phyloP scores from a whole-genome alignment of 2,113 vertebrate genomes.

The Pseudolaguvia tuberculata region DNA sequence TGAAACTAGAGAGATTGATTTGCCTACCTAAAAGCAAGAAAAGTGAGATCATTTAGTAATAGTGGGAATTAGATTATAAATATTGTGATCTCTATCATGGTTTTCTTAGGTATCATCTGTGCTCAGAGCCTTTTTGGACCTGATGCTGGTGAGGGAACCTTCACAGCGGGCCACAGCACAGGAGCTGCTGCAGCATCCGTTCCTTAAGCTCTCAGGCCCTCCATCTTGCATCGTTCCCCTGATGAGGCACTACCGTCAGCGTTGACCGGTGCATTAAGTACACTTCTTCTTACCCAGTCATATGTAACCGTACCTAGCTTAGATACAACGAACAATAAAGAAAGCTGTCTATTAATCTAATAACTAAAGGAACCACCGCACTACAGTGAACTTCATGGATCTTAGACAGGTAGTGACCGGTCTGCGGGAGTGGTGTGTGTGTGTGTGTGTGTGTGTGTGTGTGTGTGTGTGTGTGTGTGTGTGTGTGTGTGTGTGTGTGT shows the following conservation, averaged over 20 bases:
- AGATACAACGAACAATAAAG: conserved; percentile 42
- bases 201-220: conserved; percentile 89
- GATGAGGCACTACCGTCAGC: conserved; percentile 95
- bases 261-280: conserved; percentile 70
- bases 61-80: too few relatives aligned
- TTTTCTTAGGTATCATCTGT: conserved; percentile 79
- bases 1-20: not conserved
- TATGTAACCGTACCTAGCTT: conserved; percentile 64
- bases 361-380: conserved; percentile 39
- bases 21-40: not conserved
- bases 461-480: conserved; percentile 49
- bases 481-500: conserved; percentile 45
- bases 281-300: conserved; percentile 48
- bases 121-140: conserved; percentile 88
- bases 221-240: conserved; percentile 95
- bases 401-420: conserved; percentile 36
- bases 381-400: conserved; percentile 22
- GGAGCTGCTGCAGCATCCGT: conserved; percentile 88
- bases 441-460: conserved; percentile 53
- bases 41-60: not conserved
- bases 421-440: conserved; percentile 39
- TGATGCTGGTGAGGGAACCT: conserved; percentile 94
- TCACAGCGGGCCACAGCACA: conserved; percentile 89
- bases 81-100: not conserved
- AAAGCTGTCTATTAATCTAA: conserved; percentile 37